Evolutionary conservation across 30 jellyfish, hydroid and myxozoan species (phyloP).

Genomic region (Phacellophora camtschatica): DNA sequence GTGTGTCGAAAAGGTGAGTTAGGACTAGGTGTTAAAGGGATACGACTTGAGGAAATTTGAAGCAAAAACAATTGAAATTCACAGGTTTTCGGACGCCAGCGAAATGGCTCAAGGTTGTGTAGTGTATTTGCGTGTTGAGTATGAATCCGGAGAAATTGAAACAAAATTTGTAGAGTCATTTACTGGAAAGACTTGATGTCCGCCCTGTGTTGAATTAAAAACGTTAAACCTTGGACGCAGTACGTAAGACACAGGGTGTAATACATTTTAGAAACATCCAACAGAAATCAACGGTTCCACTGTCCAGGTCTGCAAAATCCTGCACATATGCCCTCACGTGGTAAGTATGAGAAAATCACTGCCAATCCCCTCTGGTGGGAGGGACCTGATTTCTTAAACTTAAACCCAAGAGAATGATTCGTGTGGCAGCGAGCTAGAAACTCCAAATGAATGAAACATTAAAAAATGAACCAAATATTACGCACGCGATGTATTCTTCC

Average conservation of each 20-base stretch:
- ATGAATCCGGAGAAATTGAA: constrained; percentile 45
- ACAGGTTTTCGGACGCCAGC: constrained; percentile 72
- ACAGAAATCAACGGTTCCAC: constrained; percentile 15
- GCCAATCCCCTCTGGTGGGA: constrained; percentile 48
- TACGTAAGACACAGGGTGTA: constrained; percentile 15
- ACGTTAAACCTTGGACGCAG: constrained; percentile 35
- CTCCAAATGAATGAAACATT: background rate
- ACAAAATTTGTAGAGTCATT: constrained; percentile 31
- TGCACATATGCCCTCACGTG: constrained; percentile 26
- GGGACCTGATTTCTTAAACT: constrained; percentile 44
- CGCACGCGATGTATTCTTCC: constrained; percentile 44
- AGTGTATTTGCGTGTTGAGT: constrained; percentile 50
- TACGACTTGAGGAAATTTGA: background rate
- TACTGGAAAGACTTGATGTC: constrained; percentile 46
- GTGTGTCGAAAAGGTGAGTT: constrained; percentile 43
- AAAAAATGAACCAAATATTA: constrained; percentile 21
- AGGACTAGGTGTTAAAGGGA: constrained; percentile 36
- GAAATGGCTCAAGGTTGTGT: constrained; percentile 42
- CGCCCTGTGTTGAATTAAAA: constrained; percentile 23
- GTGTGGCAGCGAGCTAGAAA: background rate
- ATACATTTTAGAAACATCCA: background rate
- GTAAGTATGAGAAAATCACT: background rate
- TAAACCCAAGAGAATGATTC: constrained; percentile 1
- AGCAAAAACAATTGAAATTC: constrained; percentile 16
- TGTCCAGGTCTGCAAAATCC: constrained; percentile 31